Conservation (phyloP, 2,113 vertebrate species). For the Elephantulus edwardii region DNA sequence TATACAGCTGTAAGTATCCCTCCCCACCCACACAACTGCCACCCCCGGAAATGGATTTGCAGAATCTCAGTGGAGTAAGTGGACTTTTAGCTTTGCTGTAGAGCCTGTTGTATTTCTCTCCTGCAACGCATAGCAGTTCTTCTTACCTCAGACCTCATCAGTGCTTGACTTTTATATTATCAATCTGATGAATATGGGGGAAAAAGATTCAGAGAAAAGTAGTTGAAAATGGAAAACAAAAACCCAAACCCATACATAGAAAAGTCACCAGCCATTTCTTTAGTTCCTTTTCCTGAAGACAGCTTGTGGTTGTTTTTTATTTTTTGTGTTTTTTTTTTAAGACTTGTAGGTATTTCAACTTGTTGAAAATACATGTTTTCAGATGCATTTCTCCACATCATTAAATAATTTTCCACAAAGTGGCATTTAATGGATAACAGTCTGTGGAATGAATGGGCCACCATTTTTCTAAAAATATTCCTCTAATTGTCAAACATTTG, state of each 20-base stretch:
- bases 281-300: background rate
- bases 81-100: too few species aligned
- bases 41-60: background rate
- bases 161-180: background rate
- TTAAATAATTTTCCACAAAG: background rate
- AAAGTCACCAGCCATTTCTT: background rate
- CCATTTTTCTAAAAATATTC: background rate
- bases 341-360: background rate
- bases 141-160: background rate
- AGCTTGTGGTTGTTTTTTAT: too few species aligned
- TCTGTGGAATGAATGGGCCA: background rate
- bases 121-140: background rate
- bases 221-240: background rate
- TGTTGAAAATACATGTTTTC: background rate
- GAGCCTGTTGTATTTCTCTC: fast-evolving
- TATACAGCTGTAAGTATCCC: too few species aligned
- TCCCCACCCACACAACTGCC: too few species aligned
- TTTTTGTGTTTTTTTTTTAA: background rate
- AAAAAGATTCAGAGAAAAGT: background rate
- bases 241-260: too few species aligned
- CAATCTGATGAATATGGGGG: background rate
- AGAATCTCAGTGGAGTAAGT: background rate
- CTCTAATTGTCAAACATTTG: background rate
- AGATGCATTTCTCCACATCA: background rate
- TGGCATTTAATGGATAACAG: background rate